These are phyloP conservation scores for Porites lutea DNA, from an alignment of 64 coral and sea anemone species.

Conservation along the genomic window DNA sequence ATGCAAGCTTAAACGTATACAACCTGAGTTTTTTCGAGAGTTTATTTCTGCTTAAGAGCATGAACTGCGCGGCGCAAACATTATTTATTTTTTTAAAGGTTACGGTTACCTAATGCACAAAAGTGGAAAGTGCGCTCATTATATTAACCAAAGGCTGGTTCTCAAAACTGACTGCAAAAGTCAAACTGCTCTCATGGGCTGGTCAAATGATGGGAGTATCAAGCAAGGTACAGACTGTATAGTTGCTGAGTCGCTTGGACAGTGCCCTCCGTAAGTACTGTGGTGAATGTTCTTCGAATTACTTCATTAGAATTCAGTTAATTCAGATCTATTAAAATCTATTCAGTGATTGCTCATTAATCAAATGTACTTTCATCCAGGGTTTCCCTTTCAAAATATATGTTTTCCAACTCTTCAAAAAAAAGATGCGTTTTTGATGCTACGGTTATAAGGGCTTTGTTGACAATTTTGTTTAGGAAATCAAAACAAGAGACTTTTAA, in stretches of 20 bases:
- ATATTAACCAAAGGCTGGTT: background rate
- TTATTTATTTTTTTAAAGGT: background rate
- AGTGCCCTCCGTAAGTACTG: slow-evolving; percentile 58
- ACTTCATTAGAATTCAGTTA: background rate
- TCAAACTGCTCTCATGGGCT: slow-evolving; percentile 43
- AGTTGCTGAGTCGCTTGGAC: slow-evolving; percentile 10
- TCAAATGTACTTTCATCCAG: too few relatives aligned
- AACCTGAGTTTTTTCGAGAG: too few relatives aligned
- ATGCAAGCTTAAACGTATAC: too few relatives aligned
- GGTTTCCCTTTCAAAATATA: too few relatives aligned
- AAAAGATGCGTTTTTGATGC: too few relatives aligned
- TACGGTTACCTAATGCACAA: slow-evolving; percentile 57
- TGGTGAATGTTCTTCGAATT: background rate
- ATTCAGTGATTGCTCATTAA: background rate
- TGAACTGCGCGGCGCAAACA: background rate
- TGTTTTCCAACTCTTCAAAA: too few relatives aligned
- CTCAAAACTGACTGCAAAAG: slow-evolving; percentile 46
- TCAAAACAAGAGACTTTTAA: too few relatives aligned
- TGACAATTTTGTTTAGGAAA: too few relatives aligned
- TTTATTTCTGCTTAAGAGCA: background rate
- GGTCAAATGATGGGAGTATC: slow-evolving; percentile 27
- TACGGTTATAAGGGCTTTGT: too few relatives aligned
- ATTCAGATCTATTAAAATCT: background rate
- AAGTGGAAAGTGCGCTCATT: slow-evolving; percentile 52
- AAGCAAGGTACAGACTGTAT: slow-evolving; percentile 19